These are phyloP conservation scores for Clarias fuscus DNA, from an alignment of 2,797 vertebrate genomes.

Conservation along the genomic window DNA sequence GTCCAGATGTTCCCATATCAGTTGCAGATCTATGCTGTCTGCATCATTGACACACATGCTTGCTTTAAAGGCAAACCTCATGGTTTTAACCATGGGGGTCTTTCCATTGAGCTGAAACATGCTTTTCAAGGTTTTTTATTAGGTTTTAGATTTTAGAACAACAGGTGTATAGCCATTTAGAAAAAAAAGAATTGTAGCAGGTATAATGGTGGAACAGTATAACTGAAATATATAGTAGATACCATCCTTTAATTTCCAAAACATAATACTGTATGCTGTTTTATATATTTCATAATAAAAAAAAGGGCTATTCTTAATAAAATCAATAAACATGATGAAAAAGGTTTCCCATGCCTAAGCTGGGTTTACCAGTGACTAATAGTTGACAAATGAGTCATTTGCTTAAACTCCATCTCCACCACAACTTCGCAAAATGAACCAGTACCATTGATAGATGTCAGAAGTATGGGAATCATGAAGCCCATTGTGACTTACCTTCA, in stretches of 20 bases:
- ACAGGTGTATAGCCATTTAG: slow-evolving; percentile 12
- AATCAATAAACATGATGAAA: not conserved
- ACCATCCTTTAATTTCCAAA: not conserved
- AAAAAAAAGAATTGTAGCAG: not conserved
- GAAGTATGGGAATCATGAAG: not conserved
- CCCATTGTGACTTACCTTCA: not conserved
- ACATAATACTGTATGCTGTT: not conserved
- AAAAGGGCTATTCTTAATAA: not conserved
- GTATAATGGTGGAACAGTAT: not conserved
- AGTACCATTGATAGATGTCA: not conserved
- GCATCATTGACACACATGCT: slow-evolving; percentile 10
- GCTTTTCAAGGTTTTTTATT: slow-evolving; percentile 1
- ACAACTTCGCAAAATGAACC: not conserved
- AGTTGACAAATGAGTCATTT: not conserved
- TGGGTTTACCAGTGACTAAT: not conserved
- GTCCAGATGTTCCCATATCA: slow-evolving; percentile 20
- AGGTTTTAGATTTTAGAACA: not conserved
- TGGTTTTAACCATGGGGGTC: not conserved
- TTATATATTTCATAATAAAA: not conserved
- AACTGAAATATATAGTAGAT: not conserved
- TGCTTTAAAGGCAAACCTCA: slow-evolving; percentile 1
- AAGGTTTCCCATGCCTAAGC: not conserved
- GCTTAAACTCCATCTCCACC: not conserved
- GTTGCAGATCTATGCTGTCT: not conserved
- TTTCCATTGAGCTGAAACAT: not conserved